phyloP scores from a whole-genome alignment of 2,113 vertebrate species.

The Thunnus maccoyii region DNA sequence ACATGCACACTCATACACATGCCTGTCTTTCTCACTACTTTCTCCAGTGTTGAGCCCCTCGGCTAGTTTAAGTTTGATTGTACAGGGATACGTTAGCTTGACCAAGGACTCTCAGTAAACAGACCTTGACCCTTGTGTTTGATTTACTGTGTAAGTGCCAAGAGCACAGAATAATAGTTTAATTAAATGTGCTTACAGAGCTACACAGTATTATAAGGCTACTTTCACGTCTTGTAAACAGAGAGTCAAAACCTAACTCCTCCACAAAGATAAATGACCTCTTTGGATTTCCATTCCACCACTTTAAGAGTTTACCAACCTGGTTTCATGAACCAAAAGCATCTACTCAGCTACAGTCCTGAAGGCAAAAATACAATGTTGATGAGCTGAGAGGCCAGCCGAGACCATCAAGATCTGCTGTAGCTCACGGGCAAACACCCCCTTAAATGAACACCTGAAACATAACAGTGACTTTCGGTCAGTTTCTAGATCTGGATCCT shows the following conservation, averaged over 20 bases:
- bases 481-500: constrained; percentile 26
- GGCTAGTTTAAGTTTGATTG: constrained; percentile 3
- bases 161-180: too few relatives aligned
- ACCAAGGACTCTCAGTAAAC: background rate
- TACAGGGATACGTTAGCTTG: background rate
- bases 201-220: too few relatives aligned
- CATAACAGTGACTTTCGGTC: constrained; percentile 18
- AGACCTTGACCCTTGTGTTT: background rate
- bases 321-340: background rate
- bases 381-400: background rate
- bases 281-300: background rate
- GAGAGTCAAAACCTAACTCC: background rate
- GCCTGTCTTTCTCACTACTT: background rate
- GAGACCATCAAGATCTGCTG: background rate
- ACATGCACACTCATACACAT: background rate
- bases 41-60: background rate
- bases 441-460: background rate
- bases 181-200: background rate
- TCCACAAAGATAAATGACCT: background rate
- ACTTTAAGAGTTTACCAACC: background rate
- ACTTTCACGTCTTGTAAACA: background rate
- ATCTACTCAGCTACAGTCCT: background rate
- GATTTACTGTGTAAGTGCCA: background rate
- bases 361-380: background rate
- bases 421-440: background rate